A percentile compares a stretch with the other conserved stretches of the same genome.
These are phyloP conservation scores for Mystacides longicornis DNA, from an alignment of 2,888 invertebrate species.

Conservation along the genomic window DNA sequence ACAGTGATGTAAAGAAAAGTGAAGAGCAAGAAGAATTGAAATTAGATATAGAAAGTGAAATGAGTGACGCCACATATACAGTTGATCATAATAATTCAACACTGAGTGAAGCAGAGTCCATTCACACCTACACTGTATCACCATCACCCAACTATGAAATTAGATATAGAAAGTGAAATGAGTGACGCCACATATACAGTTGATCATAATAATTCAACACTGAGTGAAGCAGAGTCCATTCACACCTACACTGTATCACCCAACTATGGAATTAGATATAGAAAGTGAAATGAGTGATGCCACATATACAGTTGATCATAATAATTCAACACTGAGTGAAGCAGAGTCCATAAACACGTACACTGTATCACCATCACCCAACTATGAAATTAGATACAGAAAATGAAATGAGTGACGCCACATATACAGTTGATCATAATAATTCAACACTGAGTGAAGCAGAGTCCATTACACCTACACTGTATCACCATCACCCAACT, in stretches of 20 bases:
- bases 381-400: not conserved
- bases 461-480: slow-evolving; percentile 23
- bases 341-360: slow-evolving; percentile 23
- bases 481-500: slow-evolving; percentile 18
- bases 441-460: slow-evolving; percentile 23
- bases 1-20: not conserved
- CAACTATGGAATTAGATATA: not conserved
- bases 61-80: not conserved
- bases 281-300: no score
- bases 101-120: slow-evolving; percentile 23
- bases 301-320: no score
- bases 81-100: slow-evolving; percentile 17
- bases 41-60: not conserved
- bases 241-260: slow-evolving; percentile 15
- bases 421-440: no score
- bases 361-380: not conserved
- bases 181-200: not conserved
- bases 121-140: slow-evolving; percentile 20
- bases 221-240: slow-evolving; percentile 24
- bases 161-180: not conserved
- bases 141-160: slow-evolving; percentile 17
- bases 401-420: no score
- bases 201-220: slow-evolving; percentile 17
- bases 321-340: slow-evolving; percentile 20
- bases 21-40: not conserved